Evolutionary conservation across 2,113 vertebrate species (phyloP), one percentile per base, ranked within the genome.

Genomic region (Limanda limanda): DNA sequence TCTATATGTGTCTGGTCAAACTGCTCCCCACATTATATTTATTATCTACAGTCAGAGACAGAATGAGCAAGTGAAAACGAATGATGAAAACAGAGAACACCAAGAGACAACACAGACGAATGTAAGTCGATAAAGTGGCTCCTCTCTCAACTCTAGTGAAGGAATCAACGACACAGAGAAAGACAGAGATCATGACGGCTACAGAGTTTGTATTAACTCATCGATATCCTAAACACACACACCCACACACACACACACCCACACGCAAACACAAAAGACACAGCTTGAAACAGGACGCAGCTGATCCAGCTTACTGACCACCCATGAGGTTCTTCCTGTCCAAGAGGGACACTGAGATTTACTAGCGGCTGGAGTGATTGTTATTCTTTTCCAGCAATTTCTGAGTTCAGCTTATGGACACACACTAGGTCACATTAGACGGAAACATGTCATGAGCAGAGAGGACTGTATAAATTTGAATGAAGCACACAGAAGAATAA

Each of bases 401-500:
- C 57, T 58, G 24, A 76, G 24, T 42, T 78, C 57, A 67, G 25
- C 57, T 63, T 4, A 47, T 47, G 45, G 45, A 47, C 45, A 56
- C 63, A 21, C 37, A 81, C 60, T 31, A 15, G 31, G 47, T 71
- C 63, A 23, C 64, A 24, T 56, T 71, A 87, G 76, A 86, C 68
- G 56, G 74, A 80, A 83, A 86, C 74, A 81, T 75, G 70, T 84
- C 71, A 89, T 81, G 82, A 89, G 72, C 56, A 73, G 23, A 61
- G 27, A 85, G 42, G 65, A 76, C 2, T 0, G 60, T 70, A 37
- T 81, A 88, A 82, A 51, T 6, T 7, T 8, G 31, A 31, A 31
- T 31, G 31, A 7, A 31, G 31, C 31, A 7, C 31, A 31, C 31
- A 31, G 31, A 31, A 31, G 5, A 31, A 31, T 31, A 1, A 1